phyloP scores from a whole-genome alignment of 1,140 invertebrate species.

The Ostrea edulis region DNA sequence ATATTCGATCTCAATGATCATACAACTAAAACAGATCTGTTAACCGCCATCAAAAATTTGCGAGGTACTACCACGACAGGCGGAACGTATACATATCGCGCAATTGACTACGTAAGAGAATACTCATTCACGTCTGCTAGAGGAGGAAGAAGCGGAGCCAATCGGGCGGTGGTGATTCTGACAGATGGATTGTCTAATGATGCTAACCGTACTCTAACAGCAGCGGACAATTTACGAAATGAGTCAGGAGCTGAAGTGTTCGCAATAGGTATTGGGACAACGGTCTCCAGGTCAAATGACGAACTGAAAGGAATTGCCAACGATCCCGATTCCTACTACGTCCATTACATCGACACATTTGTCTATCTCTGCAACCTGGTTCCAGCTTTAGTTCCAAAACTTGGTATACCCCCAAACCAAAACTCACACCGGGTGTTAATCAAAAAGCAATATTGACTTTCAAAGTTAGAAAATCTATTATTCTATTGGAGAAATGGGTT shows the following conservation, averaged over 20 bases:
- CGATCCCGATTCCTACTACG: slow-evolving; percentile 51
- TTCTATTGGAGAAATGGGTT: neutral
- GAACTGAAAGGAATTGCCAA: slow-evolving; percentile 47
- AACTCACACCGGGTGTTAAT: neutral
- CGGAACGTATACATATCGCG: slow-evolving; percentile 25
- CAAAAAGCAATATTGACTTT: neutral
- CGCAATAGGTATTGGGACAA: slow-evolving; percentile 44
- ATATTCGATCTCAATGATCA: slow-evolving; percentile 39
- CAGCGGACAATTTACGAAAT: slow-evolving; percentile 26
- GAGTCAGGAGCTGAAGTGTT: slow-evolving; percentile 46
- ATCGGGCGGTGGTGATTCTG: slow-evolving; percentile 37
- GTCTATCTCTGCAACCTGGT: slow-evolving; percentile 47
- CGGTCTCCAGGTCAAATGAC: slow-evolving; percentile 33
- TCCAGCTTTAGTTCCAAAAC: slow-evolving; percentile 52
- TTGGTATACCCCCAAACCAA: slow-evolving; percentile 13
- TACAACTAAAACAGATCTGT: neutral
- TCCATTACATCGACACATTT: slow-evolving; percentile 46
- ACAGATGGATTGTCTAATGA: slow-evolving; percentile 39
- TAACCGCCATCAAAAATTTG: slow-evolving; percentile 14
- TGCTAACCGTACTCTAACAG: neutral
- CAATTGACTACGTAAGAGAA: slow-evolving; percentile 41
- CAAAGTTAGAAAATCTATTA: neutral
- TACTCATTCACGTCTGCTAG: slow-evolving; percentile 27
- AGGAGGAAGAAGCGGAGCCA: slow-evolving; percentile 35
- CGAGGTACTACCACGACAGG: slow-evolving; percentile 30